Percentiles rank a stretch among this genome's conserved stretches.
Conservation (phyloP, 1,140 invertebrate species). For the Aphaenogaster ashmeadi region DNA sequence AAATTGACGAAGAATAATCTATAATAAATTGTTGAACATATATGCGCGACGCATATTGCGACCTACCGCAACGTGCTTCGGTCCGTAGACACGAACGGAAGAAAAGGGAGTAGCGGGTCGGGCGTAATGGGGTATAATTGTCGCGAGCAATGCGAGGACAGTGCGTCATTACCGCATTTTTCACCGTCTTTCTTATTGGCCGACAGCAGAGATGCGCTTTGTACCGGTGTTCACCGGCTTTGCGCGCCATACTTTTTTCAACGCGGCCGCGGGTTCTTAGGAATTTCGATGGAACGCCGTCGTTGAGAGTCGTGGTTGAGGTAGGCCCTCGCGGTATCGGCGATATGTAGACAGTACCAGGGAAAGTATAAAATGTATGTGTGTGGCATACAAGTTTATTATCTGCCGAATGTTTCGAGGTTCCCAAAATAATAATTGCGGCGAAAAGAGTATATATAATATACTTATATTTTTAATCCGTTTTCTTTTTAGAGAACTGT, state of each 20-base stretch:
- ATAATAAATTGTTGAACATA: constrained; percentile 80
- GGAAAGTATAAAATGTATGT: constrained; percentile 54
- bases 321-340: constrained; percentile 77
- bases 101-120: constrained; percentile 78
- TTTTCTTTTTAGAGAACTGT: background rate
- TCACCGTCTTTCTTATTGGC: constrained; percentile 82
- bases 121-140: constrained; percentile 87
- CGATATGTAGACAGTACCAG: constrained; percentile 39
- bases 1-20: constrained; percentile 65
- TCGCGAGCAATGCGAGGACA: constrained; percentile 87
- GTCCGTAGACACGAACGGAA: constrained; percentile 74
- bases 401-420: background rate
- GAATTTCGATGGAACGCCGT: constrained; percentile 85
- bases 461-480: background rate
- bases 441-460: background rate
- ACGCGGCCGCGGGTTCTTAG: constrained; percentile 76
- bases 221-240: constrained; percentile 72
- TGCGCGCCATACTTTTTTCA: constrained; percentile 75
- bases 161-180: constrained; percentile 87
- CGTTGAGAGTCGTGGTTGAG: constrained; percentile 80
- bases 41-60: constrained; percentile 74
- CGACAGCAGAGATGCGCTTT: constrained; percentile 77
- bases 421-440: background rate
- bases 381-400: too few species aligned
- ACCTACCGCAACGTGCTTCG: constrained; percentile 84